Evolutionary conservation across 2,888 invertebrate species (phyloP), one percentile per base, ranked within the genome.

Genomic region (Merodon equestris): DNA sequence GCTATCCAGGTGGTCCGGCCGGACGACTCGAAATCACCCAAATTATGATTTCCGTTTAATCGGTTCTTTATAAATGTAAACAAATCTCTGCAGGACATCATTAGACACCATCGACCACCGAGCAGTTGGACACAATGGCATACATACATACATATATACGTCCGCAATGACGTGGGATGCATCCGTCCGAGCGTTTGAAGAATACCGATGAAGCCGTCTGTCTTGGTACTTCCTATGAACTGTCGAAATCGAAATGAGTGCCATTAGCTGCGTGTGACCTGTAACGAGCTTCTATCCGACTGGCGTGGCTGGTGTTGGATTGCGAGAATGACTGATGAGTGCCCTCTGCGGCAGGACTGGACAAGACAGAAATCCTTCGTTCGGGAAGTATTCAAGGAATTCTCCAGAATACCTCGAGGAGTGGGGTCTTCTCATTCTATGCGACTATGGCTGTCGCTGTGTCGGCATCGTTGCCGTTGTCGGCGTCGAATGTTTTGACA

Each of bases 1-100:
- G 47, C 58, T 63, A 60, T 56, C 79, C 61, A 79, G 79, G 79
- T 79, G 79, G 79, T 79, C 77, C 51, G n/a, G 17, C 53, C n/a
- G n/a, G n/a, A 74, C 74, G 72, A 70, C 68, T 58, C 58, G 64
- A 79, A 70, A 63, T 70, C 68, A 70, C 48, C 68, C 74, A 77
- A 81, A 82, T 71, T 77, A 82, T 82, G 73, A 77, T 81, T 81
- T 82, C 76, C 77, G 73, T 64, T 82, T 82, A 82, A 82, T 82
- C 81, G 82, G 72, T 60, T 61, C 77, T 77, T 70, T 71, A 74
- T 81, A 81, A 82, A 82, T 53, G 81, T 77, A 82, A 82, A 82
- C 81, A 82, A 71, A 77, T 81, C 73, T 53, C 72, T 44, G 64
- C 73, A 77, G 82, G 82, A 73, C 48, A 73, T 54, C 79, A 27